Evolutionary conservation across 2,113 vertebrate genomes (phyloP), one percentile per base, ranked within the genome.

Genomic region (Marmota monax): DNA sequence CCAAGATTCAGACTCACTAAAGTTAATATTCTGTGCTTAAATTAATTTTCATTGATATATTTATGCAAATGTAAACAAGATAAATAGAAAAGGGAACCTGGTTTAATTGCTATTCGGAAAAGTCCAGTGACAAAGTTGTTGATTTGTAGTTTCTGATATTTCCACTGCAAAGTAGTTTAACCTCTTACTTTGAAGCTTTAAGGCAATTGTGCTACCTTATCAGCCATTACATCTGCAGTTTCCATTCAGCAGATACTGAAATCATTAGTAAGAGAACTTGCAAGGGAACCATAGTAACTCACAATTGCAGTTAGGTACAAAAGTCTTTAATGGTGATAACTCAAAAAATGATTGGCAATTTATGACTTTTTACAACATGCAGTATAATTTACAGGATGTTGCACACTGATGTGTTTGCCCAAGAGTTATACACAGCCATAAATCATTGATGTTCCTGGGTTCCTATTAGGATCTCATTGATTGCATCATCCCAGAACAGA

Each of bases 311-410:
- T 97, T 80, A 92, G 92, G 85, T 98, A 93, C 77, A 94, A 97
- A 98, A 96, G 70, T 97, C 94, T 97, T 98, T 97, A 98, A 97
- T 90, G 72, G 69, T 84, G 95, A 94, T 97, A 98, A 96, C 65
- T 97, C 88, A 83, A 96, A 58, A 63, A 94, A 96, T 96, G 87
- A 98, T 95, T 95, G 96, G 97, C 88, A 97, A 98, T 97, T 96
- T 96, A 98, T 97, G 77, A 80, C 84, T 97, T 98, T 98, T 97
- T 98, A 92, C 85, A 97, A 94, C 94, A 82, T 94, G 70, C 72
- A 95, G 76, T 97, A 63, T 97, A 98, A 98, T 97, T 98, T 98
- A 97, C 92, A 94, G 87, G 56, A 95, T 95, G 92, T 84, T 97
- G 58, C 74, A 97, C 61, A 70, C 86, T 94, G 96, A 97, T 90